Evolutionary conservation across 2,113 vertebrate species (phyloP), one percentile per base, ranked within the genome.

Genomic region (Anseranas semipalmata): DNA sequence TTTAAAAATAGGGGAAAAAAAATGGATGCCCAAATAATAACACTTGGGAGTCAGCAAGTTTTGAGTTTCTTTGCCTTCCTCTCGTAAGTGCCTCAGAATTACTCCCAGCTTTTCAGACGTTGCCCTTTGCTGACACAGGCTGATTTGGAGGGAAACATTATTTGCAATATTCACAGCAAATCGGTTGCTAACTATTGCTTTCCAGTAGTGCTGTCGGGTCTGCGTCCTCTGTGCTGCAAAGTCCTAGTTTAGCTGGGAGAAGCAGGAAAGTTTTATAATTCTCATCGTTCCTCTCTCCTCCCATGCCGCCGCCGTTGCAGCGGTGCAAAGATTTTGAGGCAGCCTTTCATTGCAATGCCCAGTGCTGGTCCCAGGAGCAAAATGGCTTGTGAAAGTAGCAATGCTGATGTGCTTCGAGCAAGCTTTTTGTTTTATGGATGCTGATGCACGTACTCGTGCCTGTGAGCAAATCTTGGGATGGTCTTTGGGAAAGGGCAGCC

Each of bases 141-240:
- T 87, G 93, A 81, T 53, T n/a, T 83, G 30, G 87, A 93, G 94
- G 75, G 95, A 68, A 72, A 71, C 24, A 90, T 79, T 95, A 80
- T 95, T 68, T 89, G 93, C 96, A 96, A 97, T 97, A 92, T 97
- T 97, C 88, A 81, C 83, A 77, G 68, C 27, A 39, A 95, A 93
- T 77, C 95, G 96, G 96, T 79, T 19, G 10, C 94, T 97, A 95
- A 97, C 98, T 96, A 96, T 94, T 53, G 95, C 96, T 93, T 84
- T 83, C 59, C 73, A 75, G 95, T 83, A 90, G 97, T 91, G 95
- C 94, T 80, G 81, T 83, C 96, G 93, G 91, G 94, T 90, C 74
- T 41, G 37, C 50, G 1, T 75, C 84, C 82, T 43, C 76, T 60
- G 73, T 32, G 87, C 63, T 7, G 37, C 58, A 60, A 30, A 67